Base-by-base conservation (phyloP, 2,888 invertebrate species). In the Harpagoxenus sublaevis region DNA sequence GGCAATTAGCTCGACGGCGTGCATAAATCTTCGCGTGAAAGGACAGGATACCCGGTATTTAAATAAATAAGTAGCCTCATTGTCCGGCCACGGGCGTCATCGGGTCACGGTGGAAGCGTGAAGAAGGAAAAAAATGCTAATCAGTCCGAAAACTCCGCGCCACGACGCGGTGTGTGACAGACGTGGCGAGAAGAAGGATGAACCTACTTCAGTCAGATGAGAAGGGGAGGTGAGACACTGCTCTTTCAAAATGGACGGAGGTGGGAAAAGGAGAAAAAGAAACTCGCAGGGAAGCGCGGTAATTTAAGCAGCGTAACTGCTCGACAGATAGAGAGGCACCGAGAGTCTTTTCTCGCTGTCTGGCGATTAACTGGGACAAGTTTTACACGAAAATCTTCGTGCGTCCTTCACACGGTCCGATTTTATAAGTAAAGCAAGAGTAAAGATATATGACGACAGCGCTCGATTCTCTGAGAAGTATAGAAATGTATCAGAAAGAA, bases 1-100 rank as follows among this genome's bases (percentile, higher is more conserved):
- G 93, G 94, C 94, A 95, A 95, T 95, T 95, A 95, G 94, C 94
- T 93, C 93, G 93, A 92, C 93, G 94, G 91, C 94, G 92, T 94
- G 94, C 94, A 94, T 94, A 94, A 94, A 95, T 95, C 94, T 94
- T 94, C 90, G 91, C 91, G 91, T 95, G 94, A 95, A 95, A 95
- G 94, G 93, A 94, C 95, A 94, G 94, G 95, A 95, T 94, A 94
- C 94, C 93, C 89, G 92, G 93, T 94, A 94, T 95, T 95, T 94
- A 95, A 95, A 95, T 95, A 94, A 95, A 95, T 95, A 94, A 94
- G 94, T 92, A 94, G 93, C 92, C 92, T 92, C 93, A 94, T 94
- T 94, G 94, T 94, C 91, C 91, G 91, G 89, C 88, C 89, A 84
- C 85, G 86, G 90, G 85, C 89, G 89, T 91, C 92, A 91, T 88